These are phyloP conservation scores for Oopsacas minuta DNA, from an alignment of 37 sponge, comb jelly and placozoan genomes.

Conservation along the genomic window DNA sequence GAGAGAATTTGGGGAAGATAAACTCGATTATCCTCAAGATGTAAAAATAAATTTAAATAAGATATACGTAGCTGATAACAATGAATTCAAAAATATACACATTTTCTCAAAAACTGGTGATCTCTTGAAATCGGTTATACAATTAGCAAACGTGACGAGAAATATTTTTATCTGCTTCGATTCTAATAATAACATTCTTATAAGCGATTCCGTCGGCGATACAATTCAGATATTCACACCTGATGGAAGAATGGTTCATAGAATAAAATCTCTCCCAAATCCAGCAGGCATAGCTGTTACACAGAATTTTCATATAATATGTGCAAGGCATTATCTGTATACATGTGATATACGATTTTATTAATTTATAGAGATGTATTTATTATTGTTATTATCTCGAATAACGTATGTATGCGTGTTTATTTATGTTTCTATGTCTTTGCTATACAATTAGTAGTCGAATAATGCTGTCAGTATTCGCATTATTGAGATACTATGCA, in stretches of 20 bases:
- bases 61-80: not conserved
- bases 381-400: no score
- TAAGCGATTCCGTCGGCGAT: not conserved
- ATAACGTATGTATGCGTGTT: no score
- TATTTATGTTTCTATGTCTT: no score
- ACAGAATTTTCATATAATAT: not conserved
- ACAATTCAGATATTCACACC: not conserved
- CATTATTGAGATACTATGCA: not conserved
- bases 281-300: not conserved
- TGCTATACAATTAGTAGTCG: no score
- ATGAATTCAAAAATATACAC: not conserved
- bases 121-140: not conserved
- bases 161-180: not conserved
- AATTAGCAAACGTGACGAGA: not conserved
- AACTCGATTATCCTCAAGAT: not conserved
- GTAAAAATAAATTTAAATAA: not conserved
- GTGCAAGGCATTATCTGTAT: no score
- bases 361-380: no score
- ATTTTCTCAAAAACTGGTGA: conserved; percentile 5
- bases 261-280: not conserved
- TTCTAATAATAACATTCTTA: not conserved
- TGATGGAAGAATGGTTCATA: not conserved
- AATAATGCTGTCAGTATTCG: not conserved
- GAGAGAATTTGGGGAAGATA: not conserved
- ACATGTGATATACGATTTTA: no score